These are phyloP conservation scores for Ochlodes sylvanus DNA, from an alignment of 2,888 invertebrate genomes.

Conservation along the genomic window DNA sequence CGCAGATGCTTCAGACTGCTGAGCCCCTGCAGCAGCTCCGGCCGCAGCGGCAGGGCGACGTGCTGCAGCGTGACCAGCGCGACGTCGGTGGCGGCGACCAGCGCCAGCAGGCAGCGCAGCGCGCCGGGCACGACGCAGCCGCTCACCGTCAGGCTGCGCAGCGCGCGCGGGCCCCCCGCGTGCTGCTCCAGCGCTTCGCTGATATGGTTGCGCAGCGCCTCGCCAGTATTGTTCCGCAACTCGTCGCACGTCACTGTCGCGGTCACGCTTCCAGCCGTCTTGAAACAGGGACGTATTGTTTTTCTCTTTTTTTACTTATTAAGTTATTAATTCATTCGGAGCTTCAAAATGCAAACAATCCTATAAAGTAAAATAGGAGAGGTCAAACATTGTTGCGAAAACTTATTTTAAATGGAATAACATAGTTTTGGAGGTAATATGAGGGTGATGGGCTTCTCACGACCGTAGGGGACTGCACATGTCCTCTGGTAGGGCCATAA, in stretches of 20 bases:
- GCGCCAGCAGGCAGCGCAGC: background rate
- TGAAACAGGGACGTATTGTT: background rate
- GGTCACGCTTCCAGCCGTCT: background rate
- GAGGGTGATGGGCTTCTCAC: no score
- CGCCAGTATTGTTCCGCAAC: background rate
- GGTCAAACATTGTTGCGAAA: no score
- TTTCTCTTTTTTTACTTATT: no score
- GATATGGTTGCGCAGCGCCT: background rate
- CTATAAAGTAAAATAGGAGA: no score
- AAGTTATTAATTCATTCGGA: no score
- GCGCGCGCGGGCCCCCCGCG: background rate
- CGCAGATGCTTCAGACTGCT: background rate
- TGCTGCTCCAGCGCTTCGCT: background rate
- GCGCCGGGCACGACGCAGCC: background rate
- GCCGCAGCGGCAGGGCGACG: background rate
- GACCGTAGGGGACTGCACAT: no score
- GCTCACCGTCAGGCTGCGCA: background rate
- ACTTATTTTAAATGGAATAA: no score
- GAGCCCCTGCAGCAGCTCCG: background rate
- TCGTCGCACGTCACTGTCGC: constrained; percentile 20
- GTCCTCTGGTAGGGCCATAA: no score
- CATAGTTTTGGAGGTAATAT: no score
- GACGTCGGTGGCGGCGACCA: background rate
- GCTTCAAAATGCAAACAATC: no score
- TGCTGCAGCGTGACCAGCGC: background rate